Base-by-base conservation (phyloP, 2,113 vertebrate species). In the Gadus macrocephalus region DNA sequence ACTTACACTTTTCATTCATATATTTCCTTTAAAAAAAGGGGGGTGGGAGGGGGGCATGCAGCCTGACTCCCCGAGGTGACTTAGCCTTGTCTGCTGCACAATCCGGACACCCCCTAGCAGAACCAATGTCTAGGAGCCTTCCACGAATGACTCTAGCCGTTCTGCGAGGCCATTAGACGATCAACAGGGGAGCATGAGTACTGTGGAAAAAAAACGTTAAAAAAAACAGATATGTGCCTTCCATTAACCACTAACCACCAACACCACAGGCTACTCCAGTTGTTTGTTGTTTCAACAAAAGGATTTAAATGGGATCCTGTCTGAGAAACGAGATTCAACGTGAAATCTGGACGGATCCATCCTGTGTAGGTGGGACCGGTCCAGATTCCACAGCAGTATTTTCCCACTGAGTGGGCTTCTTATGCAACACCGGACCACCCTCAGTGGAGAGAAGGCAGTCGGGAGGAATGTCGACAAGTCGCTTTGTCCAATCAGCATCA, bases 161-260 rank as follows among this genome's bases (percentile, higher is more conserved):
- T 83, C 81, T 64, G 53, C 67, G 66, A 82, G 70, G 71, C 61
- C 77, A 73, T 64, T 71, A 69, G 80, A 64, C 73, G 74, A 69
- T 72, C 70, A 70, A 69, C 67, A 62, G 67, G 72, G 79, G 79
- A 80, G 75, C 66, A 53, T 31, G 66, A 71, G 81, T 72, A 67
- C 68, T 71, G 74, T 66, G 65, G 74, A 87, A 87, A 81, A 87
- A 81, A 78, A 75, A 76, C 77, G 8, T 14, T 2, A 49, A 81
- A 62, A 62, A 77, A 75, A 66, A 42, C 31, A 62, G 25, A 69
- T 77, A 68, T 63, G 70, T 67, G 66, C 68, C 61, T 58, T 67
- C 35, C 63, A 79, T 83, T 68, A 78, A 77, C 81, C 79, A 76
- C 69, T 28, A 66, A 77, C 75, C 66, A 2, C 22, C 69, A 67